These are phyloP conservation scores for Ochlodes sylvanus DNA, from an alignment of 2,888 invertebrate species.

Conservation along the genomic window DNA sequence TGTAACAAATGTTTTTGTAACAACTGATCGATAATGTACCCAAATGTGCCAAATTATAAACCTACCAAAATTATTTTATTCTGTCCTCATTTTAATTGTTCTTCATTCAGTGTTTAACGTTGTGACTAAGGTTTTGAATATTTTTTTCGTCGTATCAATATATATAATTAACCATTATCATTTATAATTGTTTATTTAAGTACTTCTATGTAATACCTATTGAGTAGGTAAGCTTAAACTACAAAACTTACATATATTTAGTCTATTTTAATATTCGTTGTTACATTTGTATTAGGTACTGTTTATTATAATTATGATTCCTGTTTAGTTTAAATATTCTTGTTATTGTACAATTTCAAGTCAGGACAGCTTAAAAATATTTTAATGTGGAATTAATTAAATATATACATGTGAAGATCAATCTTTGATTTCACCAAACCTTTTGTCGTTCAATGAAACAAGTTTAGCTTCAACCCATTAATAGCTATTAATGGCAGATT, in stretches of 20 bases:
- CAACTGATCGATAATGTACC: background rate
- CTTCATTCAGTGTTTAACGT: background rate
- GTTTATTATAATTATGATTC: slow-evolving; percentile 50
- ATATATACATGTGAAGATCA: slow-evolving; percentile 62
- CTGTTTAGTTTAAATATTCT: slow-evolving; percentile 59
- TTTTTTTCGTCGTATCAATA: slow-evolving; percentile 1
- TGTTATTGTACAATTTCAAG: slow-evolving; percentile 62
- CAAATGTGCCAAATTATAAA: slow-evolving; percentile 18
- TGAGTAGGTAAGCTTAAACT: slow-evolving; percentile 14
- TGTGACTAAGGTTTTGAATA: background rate
- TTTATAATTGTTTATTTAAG: slow-evolving; percentile 7
- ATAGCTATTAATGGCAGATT: no score
- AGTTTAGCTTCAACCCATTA: no score
- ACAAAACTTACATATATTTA: no score
- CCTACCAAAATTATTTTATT: background rate
- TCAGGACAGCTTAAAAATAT: slow-evolving; percentile 66
- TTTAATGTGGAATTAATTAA: slow-evolving; percentile 72
- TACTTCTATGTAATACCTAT: background rate
- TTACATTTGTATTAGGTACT: slow-evolving; percentile 49
- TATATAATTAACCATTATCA: slow-evolving; percentile 5
- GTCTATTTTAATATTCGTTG: slow-evolving; percentile 35
- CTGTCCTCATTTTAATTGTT: background rate
- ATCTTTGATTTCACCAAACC: background rate
- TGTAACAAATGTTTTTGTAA: background rate
- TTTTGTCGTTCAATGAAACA: no score